Evolutionary conservation across 2,113 vertebrate genomes (phyloP).

Genomic region (Ophthalmolycus amberensis): DNA sequence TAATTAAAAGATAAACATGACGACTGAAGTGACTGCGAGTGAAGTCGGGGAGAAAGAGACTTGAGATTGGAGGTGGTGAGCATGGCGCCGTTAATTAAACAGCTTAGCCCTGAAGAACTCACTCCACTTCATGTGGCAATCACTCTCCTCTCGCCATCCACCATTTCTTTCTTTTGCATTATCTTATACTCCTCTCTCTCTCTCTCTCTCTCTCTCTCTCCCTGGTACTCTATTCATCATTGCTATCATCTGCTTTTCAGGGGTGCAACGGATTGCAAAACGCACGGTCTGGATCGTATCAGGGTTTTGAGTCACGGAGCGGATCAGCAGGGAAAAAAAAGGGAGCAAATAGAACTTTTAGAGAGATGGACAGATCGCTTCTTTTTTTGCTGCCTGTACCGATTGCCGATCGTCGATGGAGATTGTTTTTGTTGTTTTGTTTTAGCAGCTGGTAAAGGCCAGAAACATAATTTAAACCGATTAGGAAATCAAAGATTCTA

Average conservation of each 20-base stretch:
- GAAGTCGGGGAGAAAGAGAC: slow-evolving; percentile 3
- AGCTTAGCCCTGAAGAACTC: slow-evolving; percentile 38
- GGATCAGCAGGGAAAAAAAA: not conserved
- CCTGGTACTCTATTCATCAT: slow-evolving; percentile 18
- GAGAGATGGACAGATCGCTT: not conserved
- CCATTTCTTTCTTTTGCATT: slow-evolving; percentile 16
- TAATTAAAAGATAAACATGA: slow-evolving; percentile 59
- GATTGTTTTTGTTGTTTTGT: too few species aligned
- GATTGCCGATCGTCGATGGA: too few species aligned
- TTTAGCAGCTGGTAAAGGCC: too few species aligned
- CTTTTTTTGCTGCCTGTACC: not conserved
- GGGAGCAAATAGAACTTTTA: not conserved
- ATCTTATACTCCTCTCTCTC: slow-evolving; percentile 17
- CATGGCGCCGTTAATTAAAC: slow-evolving; percentile 54
- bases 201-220: not conserved
- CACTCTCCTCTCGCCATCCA: not conserved
- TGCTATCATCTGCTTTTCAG: not conserved
- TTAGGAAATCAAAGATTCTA: too few species aligned
- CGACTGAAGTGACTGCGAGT: slow-evolving; percentile 17
- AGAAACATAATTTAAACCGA: too few species aligned
- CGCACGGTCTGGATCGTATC: not conserved
- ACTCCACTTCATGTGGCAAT: slow-evolving; percentile 16
- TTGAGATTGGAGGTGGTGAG: slow-evolving; percentile 32
- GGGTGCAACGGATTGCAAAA: not conserved
- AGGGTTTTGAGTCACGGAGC: not conserved